Evolutionary conservation across 2,888 invertebrate genomes (phyloP).

Genomic region (Temnothorax rugatulus): DNA sequence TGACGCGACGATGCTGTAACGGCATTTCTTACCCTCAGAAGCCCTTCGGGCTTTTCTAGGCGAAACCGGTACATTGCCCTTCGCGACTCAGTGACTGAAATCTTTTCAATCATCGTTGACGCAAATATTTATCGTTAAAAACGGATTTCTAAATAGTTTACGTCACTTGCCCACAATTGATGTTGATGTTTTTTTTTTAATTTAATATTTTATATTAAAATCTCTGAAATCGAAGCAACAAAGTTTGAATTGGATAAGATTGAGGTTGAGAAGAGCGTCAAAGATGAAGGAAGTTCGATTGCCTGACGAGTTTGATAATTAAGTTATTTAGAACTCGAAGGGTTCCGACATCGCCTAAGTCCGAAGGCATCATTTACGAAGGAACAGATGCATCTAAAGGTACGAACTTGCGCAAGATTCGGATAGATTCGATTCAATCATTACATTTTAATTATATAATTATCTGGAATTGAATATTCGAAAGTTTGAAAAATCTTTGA

Average conservation of each 20-base stretch:
- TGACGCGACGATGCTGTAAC: conserved; percentile 69
- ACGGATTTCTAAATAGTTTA: background rate
- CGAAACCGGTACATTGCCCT: conserved; percentile 4
- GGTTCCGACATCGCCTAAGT: conserved; percentile 13
- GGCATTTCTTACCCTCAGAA: conserved; percentile 30
- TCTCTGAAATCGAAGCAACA: background rate
- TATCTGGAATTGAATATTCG: background rate
- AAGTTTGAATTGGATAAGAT: conserved; percentile 15
- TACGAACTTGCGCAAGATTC: background rate
- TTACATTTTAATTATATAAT: background rate
- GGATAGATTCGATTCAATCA: background rate
- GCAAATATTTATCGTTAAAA: background rate
- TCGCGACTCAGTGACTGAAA: conserved; percentile 8
- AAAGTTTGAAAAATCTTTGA: background rate
- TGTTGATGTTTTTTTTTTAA: background rate
- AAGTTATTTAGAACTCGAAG: conserved; percentile 42
- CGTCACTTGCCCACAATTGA: background rate
- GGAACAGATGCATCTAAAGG: background rate
- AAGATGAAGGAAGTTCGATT: conserved; percentile 43
- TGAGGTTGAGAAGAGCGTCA: conserved; percentile 25
- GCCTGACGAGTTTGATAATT: conserved; percentile 41
- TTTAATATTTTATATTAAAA: conserved; percentile 28
- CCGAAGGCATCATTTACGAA: conserved; percentile 4
- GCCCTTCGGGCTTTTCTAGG: conserved; percentile 29
- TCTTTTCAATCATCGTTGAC: background rate